These are phyloP conservation scores for Notechis scutatus DNA, from an alignment of 2,113 vertebrate species.

Conservation along the genomic window DNA sequence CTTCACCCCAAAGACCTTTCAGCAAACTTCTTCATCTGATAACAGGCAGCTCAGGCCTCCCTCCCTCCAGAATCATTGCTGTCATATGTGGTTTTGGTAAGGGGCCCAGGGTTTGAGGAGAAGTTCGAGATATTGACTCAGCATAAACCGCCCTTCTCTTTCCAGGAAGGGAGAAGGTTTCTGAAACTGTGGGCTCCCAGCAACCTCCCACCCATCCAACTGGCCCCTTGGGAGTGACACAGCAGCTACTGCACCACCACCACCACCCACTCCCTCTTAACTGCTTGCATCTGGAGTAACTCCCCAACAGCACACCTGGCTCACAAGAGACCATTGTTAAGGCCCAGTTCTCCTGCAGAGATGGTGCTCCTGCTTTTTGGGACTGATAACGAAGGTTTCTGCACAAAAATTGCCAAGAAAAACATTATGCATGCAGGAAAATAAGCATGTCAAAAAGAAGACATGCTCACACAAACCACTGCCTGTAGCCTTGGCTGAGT, in stretches of 20 bases:
- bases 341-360: not conserved
- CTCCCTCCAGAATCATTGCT: not conserved
- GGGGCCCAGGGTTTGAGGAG: not conserved
- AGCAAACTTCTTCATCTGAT: not conserved
- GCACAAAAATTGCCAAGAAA: not conserved
- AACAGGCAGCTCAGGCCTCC: not conserved
- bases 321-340: not conserved
- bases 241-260: not conserved
- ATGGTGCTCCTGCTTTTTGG: not conserved
- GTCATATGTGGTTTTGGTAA: not conserved
- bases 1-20: not conserved
- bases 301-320: not conserved
- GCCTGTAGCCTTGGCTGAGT: not conserved
- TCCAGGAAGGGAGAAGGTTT: constrained; percentile 6
- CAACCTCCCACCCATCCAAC: not conserved
- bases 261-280: not conserved
- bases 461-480: no score
- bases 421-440: not conserved
- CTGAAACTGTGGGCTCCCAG: not conserved
- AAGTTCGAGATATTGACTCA: constrained; percentile 4
- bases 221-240: not conserved
- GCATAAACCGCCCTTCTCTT: constrained; percentile 9
- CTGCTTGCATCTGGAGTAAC: not conserved
- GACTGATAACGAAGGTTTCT: not conserved
- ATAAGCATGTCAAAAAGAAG: not conserved